phyloP scores from a whole-genome alignment of 2,113 vertebrate genomes.

The Verasper variegatus region DNA sequence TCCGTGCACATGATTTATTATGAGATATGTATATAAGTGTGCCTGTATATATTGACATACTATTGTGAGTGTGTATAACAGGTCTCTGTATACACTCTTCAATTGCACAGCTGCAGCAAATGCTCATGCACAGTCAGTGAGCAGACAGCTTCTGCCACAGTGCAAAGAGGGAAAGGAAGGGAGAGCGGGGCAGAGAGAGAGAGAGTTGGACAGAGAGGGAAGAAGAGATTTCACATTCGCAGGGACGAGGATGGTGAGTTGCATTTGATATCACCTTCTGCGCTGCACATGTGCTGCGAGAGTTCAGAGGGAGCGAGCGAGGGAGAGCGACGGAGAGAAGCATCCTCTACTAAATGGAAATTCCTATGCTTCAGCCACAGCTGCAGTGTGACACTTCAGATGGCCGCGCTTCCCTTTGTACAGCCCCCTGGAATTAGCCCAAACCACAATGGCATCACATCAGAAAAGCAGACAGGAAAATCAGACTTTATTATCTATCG shows the following conservation, averaged over 20 bases:
- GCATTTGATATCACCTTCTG: constrained; percentile 92
- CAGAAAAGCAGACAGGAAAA: constrained; percentile 83
- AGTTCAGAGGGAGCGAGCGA: constrained; percentile 32
- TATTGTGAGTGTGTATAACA: neutral
- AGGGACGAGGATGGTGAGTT: constrained; percentile 39
- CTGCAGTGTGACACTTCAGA: constrained; percentile 91
- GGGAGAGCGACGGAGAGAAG: constrained; percentile 49
- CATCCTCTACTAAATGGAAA: constrained; percentile 86
- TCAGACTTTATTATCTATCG: constrained; percentile 87
- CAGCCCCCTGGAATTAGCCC: constrained; percentile 90
- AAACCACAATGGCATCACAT: constrained; percentile 92
- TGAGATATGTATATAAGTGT: neutral
- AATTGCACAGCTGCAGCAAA: neutral
- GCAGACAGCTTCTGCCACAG: constrained; percentile 3
- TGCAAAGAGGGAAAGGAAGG: constrained; percentile 2
- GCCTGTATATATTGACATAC: neutral
- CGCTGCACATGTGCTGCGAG: constrained; percentile 86
- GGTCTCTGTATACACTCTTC: neutral
- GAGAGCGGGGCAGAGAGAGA: neutral
- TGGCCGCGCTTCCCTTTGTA: constrained; percentile 89
- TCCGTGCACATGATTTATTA: neutral
- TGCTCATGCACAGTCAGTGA: neutral
- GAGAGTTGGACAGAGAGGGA: constrained; percentile 15
- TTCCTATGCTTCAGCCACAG: constrained; percentile 86
- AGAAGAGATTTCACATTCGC: constrained; percentile 54